Evolutionary conservation across 2,797 vertebrate genomes (phyloP), one percentile per base, ranked within the genome.

Genomic region (Ctenosaura bakeri): DNA sequence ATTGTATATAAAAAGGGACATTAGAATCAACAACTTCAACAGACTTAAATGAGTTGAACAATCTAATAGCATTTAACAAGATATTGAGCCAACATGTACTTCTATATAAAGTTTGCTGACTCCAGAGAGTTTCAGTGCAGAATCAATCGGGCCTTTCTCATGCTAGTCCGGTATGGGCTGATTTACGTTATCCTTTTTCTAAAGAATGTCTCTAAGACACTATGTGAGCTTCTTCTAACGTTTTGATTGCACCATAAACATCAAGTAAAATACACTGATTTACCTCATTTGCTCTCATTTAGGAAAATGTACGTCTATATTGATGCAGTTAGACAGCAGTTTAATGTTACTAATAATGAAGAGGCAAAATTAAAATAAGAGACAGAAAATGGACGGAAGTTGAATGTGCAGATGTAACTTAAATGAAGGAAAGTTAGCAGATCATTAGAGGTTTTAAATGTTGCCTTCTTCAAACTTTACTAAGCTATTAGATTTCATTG

Each of bases 371-470:
- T 93, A 93, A 94, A 93, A 90, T 84, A 92, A 59, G 46, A 93
- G 80, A 94, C 76, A 90, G 85, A 94, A 95, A 95, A 96, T 93
- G 92, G 94, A 93, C 94, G 93, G 87, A 94, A 91, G 88, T 91
- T 93, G 93, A 96, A 96, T 95, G 92, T 93, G 92, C 56, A 94
- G 93, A 92, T 10, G 16, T 84, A 95, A 97, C 42, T 38, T 91
- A 96, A 96, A 95, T 93, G 91, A 93, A 91, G 50, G 91, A 90
- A 97, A 93, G 81, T 94, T 92, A 92, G 69, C 38, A 95, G 92
- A 93, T 95, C 94, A 96, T 96, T 97, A 93, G 93, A 91, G 87
- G 93, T 97, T 95, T 94, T 94, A 96, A 95, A 94, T 95, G 86
- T 94, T 89, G 95, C 88, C 93, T 88, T 96, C 76, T 85, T 95